Base-by-base conservation (phyloP, 2,888 invertebrate species). In the Calameuta pallipes region DNA sequence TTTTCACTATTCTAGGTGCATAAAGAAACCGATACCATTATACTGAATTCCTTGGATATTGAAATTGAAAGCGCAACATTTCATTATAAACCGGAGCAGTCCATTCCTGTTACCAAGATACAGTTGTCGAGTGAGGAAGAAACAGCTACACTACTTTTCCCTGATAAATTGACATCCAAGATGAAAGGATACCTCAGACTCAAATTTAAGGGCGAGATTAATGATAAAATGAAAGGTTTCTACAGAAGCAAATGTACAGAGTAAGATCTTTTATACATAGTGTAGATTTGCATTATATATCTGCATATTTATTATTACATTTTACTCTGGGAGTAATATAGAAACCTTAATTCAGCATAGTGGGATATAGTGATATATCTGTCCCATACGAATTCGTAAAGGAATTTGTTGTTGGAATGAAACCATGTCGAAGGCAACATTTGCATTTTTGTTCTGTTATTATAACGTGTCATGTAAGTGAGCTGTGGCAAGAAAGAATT, bases 201-300 rank as follows among this genome's bases (percentile, higher is more conserved):
- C 86, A 93, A 94, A 80, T 98, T 97, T 90, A 94, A 94, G n/a
- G 98, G 98, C 12, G 95, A 95, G 89, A 94, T 98, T 77, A 97
- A 97, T 90, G 97, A 98, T 89, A 97, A 97, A 92, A 97, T 98
- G 96, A 97, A 96, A 91, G 98, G 98, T n/a, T 95, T 98, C 83
- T 98, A 98, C 92, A 95, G 98, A 76, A 97, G 97, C 92, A 97
- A 97, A 93, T 98, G 97, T 91, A 92, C 90, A 6, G 91, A 91
- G 93, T 93, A 88, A 86, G 83, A 56, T 76, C 13, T 31, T 31
- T 71, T 71, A 1, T 34, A 31, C 30, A 30, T 31, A 4, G 31
- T 71, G 71, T 71, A 31, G 71, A 56, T 71, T 71, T 71, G 31
- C 3, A 0, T 71, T 71, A 56, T 23, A 9, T 56, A 56, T 23